Base-by-base conservation (phyloP, 2,888 invertebrate genomes). In the Leistus spinibarbis region DNA sequence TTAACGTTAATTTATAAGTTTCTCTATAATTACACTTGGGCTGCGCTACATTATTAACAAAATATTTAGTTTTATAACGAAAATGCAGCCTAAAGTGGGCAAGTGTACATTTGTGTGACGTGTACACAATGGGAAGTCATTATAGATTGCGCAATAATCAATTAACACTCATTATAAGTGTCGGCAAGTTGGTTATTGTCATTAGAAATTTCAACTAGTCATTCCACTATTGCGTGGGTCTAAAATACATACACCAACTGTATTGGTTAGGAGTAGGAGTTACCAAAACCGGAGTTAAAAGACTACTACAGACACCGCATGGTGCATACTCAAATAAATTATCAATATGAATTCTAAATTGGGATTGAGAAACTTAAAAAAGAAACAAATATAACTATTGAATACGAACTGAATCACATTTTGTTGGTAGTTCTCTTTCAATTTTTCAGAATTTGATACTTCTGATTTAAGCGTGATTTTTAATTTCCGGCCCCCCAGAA, bases 161-260 rank as follows among this genome's bases (percentile, higher is more conserved):
- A 70, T 70, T 70, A 70, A 70, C 54, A 17, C 69, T 63, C 53
- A 63, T 70, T 70, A 70, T 70, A 70, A 53, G 22, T 70, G 69
- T 63, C 54, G 53, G 20, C 63, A 62, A 53, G 62, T 62, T 17
- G 27, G 40, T 53, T 27, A 40, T 70, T 63, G 40, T 20, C 19
- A 62, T 10, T 24, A 60, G 60, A 60, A 60, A 60, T 20, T 40
- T 60, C 3, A 60, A 60, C 60, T 20, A 60, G 60, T 60, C 60
- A 60, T 60, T 13, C 19, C 16, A 17, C 17, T 4, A 57, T 7
- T 60, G 60, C 60, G 60, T 60, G 60, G 60, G 60, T 19, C 56
- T 56, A 56, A 16, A 56, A 19, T 19, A 56, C 53, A 53, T 17
- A 54, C 54, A 54, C 60, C 22, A 60, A 20, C 40, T 40, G 13